Evolutionary conservation across 2,888 invertebrate genomes (phyloP).

Genomic region (Cremastinae sp.): DNA sequence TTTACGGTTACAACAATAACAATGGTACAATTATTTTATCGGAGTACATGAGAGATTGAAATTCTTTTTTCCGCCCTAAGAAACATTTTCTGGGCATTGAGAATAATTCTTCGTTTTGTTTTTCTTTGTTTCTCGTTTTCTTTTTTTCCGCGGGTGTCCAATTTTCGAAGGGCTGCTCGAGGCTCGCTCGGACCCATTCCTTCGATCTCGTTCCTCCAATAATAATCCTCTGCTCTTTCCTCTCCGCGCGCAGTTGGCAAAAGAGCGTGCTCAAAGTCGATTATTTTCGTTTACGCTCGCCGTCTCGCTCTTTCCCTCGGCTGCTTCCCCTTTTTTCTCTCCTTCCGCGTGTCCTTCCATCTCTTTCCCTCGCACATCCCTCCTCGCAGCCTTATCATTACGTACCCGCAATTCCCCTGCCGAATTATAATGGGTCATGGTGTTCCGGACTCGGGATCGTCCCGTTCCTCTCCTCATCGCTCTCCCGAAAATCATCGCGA

Average conservation of each 20-base stretch:
- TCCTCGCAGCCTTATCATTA: constrained; percentile 52
- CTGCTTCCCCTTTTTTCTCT: constrained; percentile 13
- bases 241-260: constrained; percentile 28
- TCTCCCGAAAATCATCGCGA: not conserved
- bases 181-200: constrained; percentile 32
- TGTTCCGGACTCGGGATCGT: constrained; percentile 9
- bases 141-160: constrained; percentile 18
- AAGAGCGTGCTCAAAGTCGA: constrained; percentile 51
- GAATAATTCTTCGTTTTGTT: too few species aligned
- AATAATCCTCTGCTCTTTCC: too few species aligned
- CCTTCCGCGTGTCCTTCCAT: not conserved
- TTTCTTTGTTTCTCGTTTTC: too few species aligned
- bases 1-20: constrained; percentile 21
- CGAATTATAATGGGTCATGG: constrained; percentile 50
- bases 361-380: constrained; percentile 16
- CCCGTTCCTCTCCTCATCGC: not conserved
- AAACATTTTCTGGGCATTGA: not conserved
- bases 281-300: constrained; percentile 45
- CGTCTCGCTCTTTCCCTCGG: constrained; percentile 17
- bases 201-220: constrained; percentile 29
- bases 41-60: not conserved
- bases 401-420: constrained; percentile 30
- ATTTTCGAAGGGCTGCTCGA: constrained; percentile 28
- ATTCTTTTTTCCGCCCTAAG: too few species aligned
- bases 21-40: not conserved